phyloP scores from a whole-genome alignment of 1,140 invertebrate genomes.

The Drosophila pruinosa region DNA sequence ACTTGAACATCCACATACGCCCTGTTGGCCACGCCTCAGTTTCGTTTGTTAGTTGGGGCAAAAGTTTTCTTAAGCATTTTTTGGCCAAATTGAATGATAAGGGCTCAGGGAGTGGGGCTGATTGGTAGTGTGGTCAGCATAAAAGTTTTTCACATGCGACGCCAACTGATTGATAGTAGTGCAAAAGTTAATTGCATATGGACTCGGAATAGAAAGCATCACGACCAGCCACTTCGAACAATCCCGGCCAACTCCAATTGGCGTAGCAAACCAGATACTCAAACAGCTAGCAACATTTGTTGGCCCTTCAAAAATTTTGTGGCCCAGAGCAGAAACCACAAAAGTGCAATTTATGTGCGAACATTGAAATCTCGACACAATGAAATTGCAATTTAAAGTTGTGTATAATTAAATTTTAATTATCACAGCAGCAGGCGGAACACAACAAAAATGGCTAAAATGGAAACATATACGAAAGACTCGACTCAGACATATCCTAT shows the following conservation, averaged over 20 bases:
- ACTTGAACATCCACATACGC: constrained; percentile 40
- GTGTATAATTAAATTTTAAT: constrained; percentile 74
- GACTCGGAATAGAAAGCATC: constrained; percentile 3
- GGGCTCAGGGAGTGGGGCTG: constrained; percentile 6
- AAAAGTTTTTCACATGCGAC: constrained; percentile 57
- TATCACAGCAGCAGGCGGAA: constrained; percentile 34
- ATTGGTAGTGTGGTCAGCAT: constrained; percentile 43
- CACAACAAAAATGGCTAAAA: background rate
- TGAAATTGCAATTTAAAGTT: constrained; percentile 68
- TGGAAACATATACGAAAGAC: background rate
- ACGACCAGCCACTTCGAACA: background rate
- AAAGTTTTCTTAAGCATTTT: constrained; percentile 54
- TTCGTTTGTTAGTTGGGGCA: constrained; percentile 65
- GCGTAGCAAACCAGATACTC: background rate
- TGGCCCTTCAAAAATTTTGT: background rate
- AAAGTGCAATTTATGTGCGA: constrained; percentile 63
- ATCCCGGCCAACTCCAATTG: too few species aligned
- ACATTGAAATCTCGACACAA: constrained; percentile 58
- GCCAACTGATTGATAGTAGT: constrained; percentile 67
- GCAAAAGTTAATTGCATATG: constrained; percentile 76
- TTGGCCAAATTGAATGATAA: constrained; percentile 74
- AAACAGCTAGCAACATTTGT: background rate
- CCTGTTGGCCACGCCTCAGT: constrained; percentile 57
- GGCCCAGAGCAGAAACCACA: constrained; percentile 35
- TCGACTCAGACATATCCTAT: background rate